Evolutionary conservation across 2,113 vertebrate genomes (phyloP).

Genomic region (Paradoxurus hermaphroditus): DNA sequence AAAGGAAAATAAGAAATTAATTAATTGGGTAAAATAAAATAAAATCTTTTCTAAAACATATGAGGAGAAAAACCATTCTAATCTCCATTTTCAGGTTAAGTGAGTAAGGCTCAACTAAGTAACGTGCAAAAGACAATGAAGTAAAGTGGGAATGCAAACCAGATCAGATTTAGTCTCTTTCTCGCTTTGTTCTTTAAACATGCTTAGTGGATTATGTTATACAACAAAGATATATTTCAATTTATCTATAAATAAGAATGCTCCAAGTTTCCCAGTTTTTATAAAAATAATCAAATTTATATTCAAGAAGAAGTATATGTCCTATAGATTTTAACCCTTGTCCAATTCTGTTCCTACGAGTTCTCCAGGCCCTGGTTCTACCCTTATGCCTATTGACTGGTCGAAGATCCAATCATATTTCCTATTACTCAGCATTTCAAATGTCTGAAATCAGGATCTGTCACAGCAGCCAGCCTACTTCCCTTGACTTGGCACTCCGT

Average conservation of each 20-base stretch:
- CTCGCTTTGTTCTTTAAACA: not conserved
- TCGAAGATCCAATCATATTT: not conserved
- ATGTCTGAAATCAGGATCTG: not conserved
- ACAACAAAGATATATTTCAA: not conserved
- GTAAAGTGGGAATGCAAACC: not conserved
- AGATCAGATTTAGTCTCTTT: not conserved
- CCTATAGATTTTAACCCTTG: not conserved
- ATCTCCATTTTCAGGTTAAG: not conserved
- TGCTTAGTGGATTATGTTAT: not conserved
- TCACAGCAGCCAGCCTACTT: too few relatives aligned
- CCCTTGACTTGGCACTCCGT: not conserved
- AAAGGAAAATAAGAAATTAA: not conserved
- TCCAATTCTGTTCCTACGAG: not conserved
- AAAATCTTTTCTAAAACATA: not conserved
- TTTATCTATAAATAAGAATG: not conserved
- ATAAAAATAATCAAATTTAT: not conserved
- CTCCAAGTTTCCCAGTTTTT: not conserved
- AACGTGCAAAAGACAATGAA: not conserved
- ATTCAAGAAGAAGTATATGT: not conserved
- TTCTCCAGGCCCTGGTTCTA: not conserved
- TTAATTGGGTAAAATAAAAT: not conserved
- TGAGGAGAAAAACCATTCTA: not conserved
- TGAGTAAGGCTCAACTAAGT: not conserved
- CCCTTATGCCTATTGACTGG: not conserved
- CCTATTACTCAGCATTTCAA: not conserved